Evolutionary conservation across 2,888 invertebrate species (phyloP).

Genomic region (Tenthredo distinguenda): DNA sequence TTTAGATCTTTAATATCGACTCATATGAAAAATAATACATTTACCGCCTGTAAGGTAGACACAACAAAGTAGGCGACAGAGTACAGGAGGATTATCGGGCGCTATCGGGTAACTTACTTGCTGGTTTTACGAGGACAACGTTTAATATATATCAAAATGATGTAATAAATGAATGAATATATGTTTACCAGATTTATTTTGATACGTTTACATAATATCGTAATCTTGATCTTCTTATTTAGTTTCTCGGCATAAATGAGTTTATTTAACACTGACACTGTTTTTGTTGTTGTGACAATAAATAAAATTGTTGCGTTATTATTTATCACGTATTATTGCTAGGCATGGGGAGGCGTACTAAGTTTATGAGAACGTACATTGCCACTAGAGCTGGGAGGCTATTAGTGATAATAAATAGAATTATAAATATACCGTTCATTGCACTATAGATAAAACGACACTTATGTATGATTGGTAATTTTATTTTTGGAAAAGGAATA

Average conservation of each 20-base stretch:
- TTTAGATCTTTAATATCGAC: neutral
- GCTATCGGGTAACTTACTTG: neutral
- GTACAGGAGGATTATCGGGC: neutral
- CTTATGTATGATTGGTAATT: slow-evolving; percentile 46
- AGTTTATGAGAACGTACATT: slow-evolving; percentile 46
- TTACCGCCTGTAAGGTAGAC: neutral
- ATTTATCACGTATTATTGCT: slow-evolving; percentile 68
- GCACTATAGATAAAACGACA: slow-evolving; percentile 52
- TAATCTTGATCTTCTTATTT: slow-evolving; percentile 31
- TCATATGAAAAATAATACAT: neutral
- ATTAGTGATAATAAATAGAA: slow-evolving; percentile 50
- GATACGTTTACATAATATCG: slow-evolving; percentile 48
- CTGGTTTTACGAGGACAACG: neutral
- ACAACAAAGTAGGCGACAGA: neutral
- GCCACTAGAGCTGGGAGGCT: slow-evolving; percentile 46
- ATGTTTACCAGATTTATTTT: slow-evolving; percentile 48
- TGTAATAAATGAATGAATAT: slow-evolving; percentile 17
- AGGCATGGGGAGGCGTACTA: slow-evolving; percentile 58
- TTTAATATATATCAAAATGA: neutral
- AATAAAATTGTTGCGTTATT: slow-evolving; percentile 68
- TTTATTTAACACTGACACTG: slow-evolving; percentile 69
- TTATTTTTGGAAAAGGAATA: slow-evolving; percentile 24
- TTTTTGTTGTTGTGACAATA: slow-evolving; percentile 64
- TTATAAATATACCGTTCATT: slow-evolving; percentile 52
- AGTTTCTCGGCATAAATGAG: slow-evolving; percentile 65